Conservation (phyloP, 2,113 vertebrate genomes). For the Microcebus griseorufus region DNA sequence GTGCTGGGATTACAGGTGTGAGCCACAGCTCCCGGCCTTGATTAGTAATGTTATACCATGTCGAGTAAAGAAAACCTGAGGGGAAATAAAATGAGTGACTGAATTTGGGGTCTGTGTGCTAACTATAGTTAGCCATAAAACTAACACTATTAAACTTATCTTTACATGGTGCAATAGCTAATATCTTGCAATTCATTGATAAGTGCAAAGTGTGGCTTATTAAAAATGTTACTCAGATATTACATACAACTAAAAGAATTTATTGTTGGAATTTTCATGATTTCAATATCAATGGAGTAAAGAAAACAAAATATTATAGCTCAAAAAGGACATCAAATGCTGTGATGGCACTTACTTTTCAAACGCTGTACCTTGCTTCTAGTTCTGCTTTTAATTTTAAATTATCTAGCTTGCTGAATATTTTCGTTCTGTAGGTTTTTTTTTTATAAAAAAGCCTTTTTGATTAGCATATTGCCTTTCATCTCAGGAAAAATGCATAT, state of each 20-base stretch:
- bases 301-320: background rate
- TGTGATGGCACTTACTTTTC: background rate
- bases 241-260: background rate
- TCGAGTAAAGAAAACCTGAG: background rate
- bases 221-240: background rate
- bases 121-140: background rate
- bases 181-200: background rate
- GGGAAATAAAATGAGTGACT: background rate
- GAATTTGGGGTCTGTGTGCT: background rate
- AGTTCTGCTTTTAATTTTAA: constrained; percentile 35
- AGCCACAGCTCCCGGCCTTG: no score
- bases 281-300: background rate
- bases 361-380: background rate
- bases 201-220: background rate
- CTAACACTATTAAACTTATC: background rate
- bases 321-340: background rate
- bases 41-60: background rate
- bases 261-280: background rate
- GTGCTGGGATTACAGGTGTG: no score
- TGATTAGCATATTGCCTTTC: background rate
- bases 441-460: background rate
- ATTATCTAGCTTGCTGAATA: background rate
- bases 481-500: background rate
- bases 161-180: background rate
- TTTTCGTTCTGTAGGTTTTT: background rate